Percentiles rank a stretch among this genome's conserved stretches.
Evolutionary conservation across 2,113 vertebrate species (phyloP).

Genomic region (Brachyhypopomus gauderio): DNA sequence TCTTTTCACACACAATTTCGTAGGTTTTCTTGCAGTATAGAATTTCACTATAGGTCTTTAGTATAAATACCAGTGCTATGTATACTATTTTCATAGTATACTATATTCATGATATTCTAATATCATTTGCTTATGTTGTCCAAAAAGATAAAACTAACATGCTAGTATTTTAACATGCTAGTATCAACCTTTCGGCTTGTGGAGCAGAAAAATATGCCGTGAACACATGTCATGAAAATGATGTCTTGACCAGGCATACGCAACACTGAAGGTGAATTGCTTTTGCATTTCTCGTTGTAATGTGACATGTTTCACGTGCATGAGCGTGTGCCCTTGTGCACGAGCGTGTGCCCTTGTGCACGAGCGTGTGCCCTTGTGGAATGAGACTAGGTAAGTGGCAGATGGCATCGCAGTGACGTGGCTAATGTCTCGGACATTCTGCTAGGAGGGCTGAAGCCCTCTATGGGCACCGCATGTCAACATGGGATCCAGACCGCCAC

Average conservation of each 20-base stretch:
- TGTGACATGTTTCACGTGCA: background rate
- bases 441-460: constrained; percentile 44
- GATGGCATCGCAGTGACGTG: constrained; percentile 58
- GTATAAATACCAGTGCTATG: background rate
- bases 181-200: background rate
- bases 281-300: background rate
- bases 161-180: background rate
- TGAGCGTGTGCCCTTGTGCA: background rate
- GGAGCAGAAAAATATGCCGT: background rate
- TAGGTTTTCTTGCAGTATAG: background rate
- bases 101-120: no score
- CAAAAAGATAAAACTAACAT: no score
- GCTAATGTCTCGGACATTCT: constrained; percentile 60
- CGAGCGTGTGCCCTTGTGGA: constrained; percentile 24
- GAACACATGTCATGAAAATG: background rate
- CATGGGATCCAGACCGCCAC: constrained; percentile 37
- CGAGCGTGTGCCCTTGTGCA: no score
- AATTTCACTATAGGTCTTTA: no score
- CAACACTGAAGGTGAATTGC: background rate
- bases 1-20: background rate
- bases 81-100: background rate
- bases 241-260: background rate
- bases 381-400: constrained; percentile 51
- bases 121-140: no score
- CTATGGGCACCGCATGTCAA: constrained; percentile 28